Evolutionary conservation across 2,888 invertebrate genomes (phyloP), one percentile per base, ranked within the genome.

Genomic region (Pyrocoelia pectoralis): DNA sequence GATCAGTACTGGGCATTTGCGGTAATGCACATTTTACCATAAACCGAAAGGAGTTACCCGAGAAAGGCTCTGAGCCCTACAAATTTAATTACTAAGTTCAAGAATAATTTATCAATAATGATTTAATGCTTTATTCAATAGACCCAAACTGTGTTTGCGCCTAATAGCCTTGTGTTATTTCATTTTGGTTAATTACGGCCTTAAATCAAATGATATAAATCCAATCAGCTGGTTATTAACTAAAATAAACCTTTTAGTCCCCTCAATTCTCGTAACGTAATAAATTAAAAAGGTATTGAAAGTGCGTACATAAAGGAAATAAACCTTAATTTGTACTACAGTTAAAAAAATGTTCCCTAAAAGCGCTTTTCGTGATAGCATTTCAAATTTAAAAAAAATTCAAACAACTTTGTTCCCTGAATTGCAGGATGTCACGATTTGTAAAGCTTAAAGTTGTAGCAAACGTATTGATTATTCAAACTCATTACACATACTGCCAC

Each of bases 21-120:
- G 48, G 56, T 48, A 48, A 33, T 56, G 48, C 48, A 56, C 33
- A 56, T 56, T 13, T 15, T 14, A 43, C 55, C 55, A 28, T 46
- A 29, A 12, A 29, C 46, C 55, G 24, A 55, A 46, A 18, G 56
- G 48, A n/a, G 33, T 48, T 33, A 56, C 29, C 48, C 48, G 46
- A 15, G 9, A 46, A 55, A 28, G 10, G 41, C 13, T 12, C 2
- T 38, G 41, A 13, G 15, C 2, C 8, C 41, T 43, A 43, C 41
- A 13, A 43, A 43, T 43, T 43, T 43, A 43, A 43, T 33, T 43
- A 38, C 38, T 38, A 9, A 2, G 38, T 24, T 5, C 8, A 24
- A 3, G 4, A 24, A 8, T 24, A 24, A 24, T n/a, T n/a, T n/a
- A n/a, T n/a, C n/a, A n/a, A n/a, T n/a, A n/a, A n/a, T n/a, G n/a